phyloP scores from a whole-genome alignment of 2,888 invertebrate species.

The Dicyrtoma fusca region DNA sequence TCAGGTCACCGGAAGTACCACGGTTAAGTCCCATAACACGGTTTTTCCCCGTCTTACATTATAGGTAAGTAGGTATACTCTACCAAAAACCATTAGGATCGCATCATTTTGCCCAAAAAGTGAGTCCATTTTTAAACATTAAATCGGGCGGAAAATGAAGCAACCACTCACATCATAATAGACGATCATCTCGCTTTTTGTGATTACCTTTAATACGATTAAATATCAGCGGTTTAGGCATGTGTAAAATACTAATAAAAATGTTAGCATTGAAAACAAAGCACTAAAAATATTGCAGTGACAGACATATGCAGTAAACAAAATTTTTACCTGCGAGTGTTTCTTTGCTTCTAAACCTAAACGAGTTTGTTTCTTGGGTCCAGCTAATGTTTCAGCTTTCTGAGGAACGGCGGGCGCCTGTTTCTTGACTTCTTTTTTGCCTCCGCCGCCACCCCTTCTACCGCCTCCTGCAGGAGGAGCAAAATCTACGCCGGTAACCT shows the following conservation, averaged over 20 bases:
- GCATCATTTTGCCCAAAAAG: no score
- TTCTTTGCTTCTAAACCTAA: conserved; percentile 93
- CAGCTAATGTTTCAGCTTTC: conserved; percentile 13
- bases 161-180: conserved; percentile 99
- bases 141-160: conserved; percentile 96
- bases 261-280: neutral
- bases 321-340: conserved; percentile 89
- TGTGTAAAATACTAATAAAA: neutral
- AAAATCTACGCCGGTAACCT: conserved; percentile 45
- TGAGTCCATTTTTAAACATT: no score
- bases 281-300: neutral
- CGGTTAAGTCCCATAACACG: no score
- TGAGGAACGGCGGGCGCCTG: conserved; percentile 7
- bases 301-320: conserved; percentile 82
- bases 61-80: no score
- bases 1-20: no score
- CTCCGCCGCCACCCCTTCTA: conserved; percentile 1
- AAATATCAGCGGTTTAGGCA: neutral
- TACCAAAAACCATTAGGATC: no score
- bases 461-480: conserved; percentile 36
- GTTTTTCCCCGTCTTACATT: no score
- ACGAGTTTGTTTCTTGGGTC: conserved; percentile 83
- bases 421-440: conserved; percentile 26
- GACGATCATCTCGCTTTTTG: conserved; percentile 96
- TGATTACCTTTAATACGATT: conserved; percentile 71